Conservation (phyloP, 2,797 vertebrate genomes). For the Melopsittacus undulatus region DNA sequence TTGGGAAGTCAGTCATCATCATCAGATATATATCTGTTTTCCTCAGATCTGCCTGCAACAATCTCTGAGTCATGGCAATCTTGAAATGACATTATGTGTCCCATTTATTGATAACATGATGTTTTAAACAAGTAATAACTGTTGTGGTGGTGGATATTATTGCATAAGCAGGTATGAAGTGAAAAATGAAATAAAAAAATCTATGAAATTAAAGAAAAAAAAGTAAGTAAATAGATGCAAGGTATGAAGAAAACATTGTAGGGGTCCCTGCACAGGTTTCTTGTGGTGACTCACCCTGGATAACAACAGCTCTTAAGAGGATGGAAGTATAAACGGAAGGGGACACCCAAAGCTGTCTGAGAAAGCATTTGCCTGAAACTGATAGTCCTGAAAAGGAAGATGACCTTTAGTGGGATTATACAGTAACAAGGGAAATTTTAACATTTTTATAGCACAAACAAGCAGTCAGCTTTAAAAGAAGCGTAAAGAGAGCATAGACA, state of each 20-base stretch:
- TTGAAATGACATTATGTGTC: background rate
- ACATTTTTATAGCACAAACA: background rate
- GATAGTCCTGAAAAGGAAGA: background rate
- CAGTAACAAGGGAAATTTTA: background rate
- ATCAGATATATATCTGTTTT: background rate
- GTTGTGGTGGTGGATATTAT: accelerated
- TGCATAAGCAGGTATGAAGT: accelerated
- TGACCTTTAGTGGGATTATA: background rate
- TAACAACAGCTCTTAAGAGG: background rate
- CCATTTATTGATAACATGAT: background rate
- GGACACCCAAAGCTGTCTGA: background rate
- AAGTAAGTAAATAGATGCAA: background rate
- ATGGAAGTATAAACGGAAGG: background rate
- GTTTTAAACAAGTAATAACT: background rate
- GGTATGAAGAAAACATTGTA: background rate
- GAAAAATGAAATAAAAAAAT: background rate
- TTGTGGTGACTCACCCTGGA: accelerated
- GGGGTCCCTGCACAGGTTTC: accelerated
- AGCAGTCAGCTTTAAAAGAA: background rate
- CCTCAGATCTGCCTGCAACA: background rate
- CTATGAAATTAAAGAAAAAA: background rate
- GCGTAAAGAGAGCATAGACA: accelerated
- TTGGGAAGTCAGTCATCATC: background rate
- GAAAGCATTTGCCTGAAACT: background rate
- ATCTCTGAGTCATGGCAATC: background rate